These are phyloP conservation scores for Hydrotaea cyrtoneurina DNA, from an alignment of 2,888 invertebrate genomes.

Conservation along the genomic window DNA sequence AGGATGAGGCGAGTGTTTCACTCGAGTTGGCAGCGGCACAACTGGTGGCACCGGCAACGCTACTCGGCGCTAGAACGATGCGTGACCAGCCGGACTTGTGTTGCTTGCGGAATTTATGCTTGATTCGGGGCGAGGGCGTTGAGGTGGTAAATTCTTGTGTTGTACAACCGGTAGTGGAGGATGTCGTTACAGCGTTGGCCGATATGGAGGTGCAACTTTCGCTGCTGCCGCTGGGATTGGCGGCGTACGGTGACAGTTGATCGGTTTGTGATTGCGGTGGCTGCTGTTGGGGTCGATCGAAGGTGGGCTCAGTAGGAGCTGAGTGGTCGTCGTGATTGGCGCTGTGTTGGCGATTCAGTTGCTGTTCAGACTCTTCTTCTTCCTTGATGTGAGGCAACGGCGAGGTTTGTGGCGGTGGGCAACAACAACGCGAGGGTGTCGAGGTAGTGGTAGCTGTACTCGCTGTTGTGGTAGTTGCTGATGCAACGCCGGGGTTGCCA, in stretches of 20 bases:
- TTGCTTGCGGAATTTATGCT: constrained; percentile 79
- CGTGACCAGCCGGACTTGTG: constrained; percentile 80
- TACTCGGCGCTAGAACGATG: constrained; percentile 76
- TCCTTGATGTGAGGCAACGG: constrained; percentile 91
- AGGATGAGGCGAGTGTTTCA: constrained; percentile 71
- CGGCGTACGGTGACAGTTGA: constrained; percentile 66
- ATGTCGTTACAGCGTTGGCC: constrained; percentile 58
- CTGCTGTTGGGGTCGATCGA: constrained; percentile 63
- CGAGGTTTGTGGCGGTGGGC: constrained; percentile 84
- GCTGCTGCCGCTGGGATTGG: constrained; percentile 75
- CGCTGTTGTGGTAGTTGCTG: constrained; percentile 66
- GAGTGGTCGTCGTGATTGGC: constrained; percentile 49
- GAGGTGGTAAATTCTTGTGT: constrained; percentile 68
- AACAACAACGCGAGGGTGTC: constrained; percentile 76
- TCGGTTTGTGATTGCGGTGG: constrained; percentile 58
- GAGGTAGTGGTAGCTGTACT: constrained; percentile 61
- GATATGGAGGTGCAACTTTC: constrained; percentile 74
- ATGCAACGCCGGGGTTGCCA: constrained; percentile 47
- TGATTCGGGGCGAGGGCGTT: constrained; percentile 80
- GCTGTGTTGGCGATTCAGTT: constrained; percentile 67
- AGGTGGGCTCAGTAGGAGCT: constrained; percentile 69
- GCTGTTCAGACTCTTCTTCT: constrained; percentile 85
- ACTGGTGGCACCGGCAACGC: constrained; percentile 64
- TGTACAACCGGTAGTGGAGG: constrained; percentile 61
- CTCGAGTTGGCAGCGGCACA: constrained; percentile 74